A percentile compares a stretch with the other conserved stretches of the same genome.
Conservation (phyloP, 2,888 invertebrate genomes). For the Andrena trimmerana region DNA sequence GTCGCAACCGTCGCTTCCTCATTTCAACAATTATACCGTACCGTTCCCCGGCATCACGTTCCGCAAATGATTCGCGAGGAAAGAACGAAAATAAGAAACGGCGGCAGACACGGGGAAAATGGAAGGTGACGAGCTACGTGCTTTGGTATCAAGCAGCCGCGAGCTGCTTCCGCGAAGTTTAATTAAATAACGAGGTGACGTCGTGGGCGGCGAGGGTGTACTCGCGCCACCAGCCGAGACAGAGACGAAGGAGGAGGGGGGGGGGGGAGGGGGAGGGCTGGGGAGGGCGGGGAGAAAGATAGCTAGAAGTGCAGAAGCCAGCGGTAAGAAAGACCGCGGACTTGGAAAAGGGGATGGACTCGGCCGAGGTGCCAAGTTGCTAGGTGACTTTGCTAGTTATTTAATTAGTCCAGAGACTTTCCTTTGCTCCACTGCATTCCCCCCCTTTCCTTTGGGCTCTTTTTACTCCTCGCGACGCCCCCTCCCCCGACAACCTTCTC, state of each 20-base stretch:
- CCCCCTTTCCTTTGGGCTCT: conserved; percentile 56
- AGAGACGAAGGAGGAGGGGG: conserved; percentile 20
- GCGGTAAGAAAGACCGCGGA: conserved; percentile 74
- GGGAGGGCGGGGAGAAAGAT: conserved; percentile 38
- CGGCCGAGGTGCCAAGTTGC: conserved; percentile 81
- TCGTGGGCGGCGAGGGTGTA: conserved; percentile 60
- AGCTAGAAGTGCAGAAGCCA: conserved; percentile 72
- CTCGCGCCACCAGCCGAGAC: conserved; percentile 30
- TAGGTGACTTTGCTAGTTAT: conserved; percentile 83
- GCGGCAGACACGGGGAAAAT: conserved; percentile 60
- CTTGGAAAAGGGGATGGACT: conserved; percentile 71
- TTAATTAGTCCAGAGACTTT: conserved; percentile 82
- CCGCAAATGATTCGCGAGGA: conserved; percentile 40
- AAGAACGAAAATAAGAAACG: conserved; percentile 49
- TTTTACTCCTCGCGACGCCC: conserved; percentile 63
- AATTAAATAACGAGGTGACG: conserved; percentile 82
- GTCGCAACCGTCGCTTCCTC: neutral
- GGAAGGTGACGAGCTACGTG: conserved; percentile 79
- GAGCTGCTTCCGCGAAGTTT: conserved; percentile 79
- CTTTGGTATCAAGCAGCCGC: conserved; percentile 78
- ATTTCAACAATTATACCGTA: conserved; percentile 34
- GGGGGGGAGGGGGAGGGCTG: neutral
- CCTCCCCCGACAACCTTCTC: conserved; percentile 1
- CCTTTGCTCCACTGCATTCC: conserved; percentile 73
- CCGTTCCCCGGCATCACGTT: conserved; percentile 13